Evolutionary conservation across 2,113 vertebrate species (phyloP).

Genomic region (Deroptyus accipitrinus): DNA sequence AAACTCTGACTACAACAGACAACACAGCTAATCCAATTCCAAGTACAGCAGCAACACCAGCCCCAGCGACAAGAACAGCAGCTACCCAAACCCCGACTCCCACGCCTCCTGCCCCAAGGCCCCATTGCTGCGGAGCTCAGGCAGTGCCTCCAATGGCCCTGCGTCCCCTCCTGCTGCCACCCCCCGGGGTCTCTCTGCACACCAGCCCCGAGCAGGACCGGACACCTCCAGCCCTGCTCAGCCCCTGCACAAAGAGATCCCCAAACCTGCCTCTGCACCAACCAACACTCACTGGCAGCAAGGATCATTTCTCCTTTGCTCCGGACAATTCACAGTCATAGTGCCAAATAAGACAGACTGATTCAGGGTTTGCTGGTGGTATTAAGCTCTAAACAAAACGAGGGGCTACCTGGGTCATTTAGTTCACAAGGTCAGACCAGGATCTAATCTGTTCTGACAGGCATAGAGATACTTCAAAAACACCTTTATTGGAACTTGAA

Average conservation of each 20-base stretch:
- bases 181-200: too few relatives aligned
- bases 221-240: too few relatives aligned
- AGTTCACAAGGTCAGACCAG: not conserved
- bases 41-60: too few relatives aligned
- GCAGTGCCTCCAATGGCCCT: too few relatives aligned
- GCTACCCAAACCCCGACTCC: too few relatives aligned
- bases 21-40: too few relatives aligned
- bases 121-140: too few relatives aligned
- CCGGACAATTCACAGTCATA: not conserved
- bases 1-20: too few relatives aligned
- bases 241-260: not conserved
- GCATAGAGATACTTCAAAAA: not conserved
- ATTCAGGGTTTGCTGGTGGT: not conserved
- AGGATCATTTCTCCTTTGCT: not conserved
- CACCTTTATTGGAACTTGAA: not conserved
- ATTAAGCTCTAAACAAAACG: not conserved
- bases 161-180: too few relatives aligned
- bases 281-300: not conserved
- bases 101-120: too few relatives aligned
- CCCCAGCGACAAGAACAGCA: too few relatives aligned
- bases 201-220: too few relatives aligned
- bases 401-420: not conserved
- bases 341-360: not conserved
- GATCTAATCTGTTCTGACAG: not conserved
- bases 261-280: not conserved